Percentiles rank a stretch among this genome's conserved stretches.
Conservation (phyloP, 2,888 invertebrate genomes). For the Chrysodeixis includens region DNA sequence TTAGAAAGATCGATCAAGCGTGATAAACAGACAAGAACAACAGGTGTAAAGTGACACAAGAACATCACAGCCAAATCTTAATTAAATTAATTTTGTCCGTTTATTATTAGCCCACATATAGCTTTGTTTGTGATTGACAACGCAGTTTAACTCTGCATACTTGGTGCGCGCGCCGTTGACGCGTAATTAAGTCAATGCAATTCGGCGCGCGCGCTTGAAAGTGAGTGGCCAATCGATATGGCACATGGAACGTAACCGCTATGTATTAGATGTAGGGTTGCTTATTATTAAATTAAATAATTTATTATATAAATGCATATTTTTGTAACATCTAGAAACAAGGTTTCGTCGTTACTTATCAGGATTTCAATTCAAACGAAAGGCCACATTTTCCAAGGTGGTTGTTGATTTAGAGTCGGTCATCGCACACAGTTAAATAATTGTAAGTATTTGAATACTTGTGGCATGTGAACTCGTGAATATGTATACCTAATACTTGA, state of each 20-base stretch:
- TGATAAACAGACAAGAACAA: neutral
- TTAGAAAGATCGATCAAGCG: too few species aligned
- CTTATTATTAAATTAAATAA: neutral
- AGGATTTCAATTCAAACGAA: too few species aligned
- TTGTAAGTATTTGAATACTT: too few species aligned
- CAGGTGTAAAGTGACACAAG: neutral
- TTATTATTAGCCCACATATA: constrained; percentile 29
- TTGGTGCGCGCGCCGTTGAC: constrained; percentile 54
- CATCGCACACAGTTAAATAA: too few species aligned
- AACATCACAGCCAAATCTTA: neutral
- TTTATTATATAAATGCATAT: too few species aligned
- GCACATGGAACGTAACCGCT: constrained; percentile 73
- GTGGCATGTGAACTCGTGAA: too few species aligned
- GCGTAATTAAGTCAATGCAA: constrained; percentile 77
- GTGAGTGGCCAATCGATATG: constrained; percentile 82
- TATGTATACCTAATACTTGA: too few species aligned
- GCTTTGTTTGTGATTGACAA: constrained; percentile 36
- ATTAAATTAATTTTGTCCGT: constrained; percentile 19
- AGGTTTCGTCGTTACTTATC: too few species aligned
- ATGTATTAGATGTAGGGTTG: constrained; percentile 59
- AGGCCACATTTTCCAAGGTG: too few species aligned
- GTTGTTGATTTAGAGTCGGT: too few species aligned
- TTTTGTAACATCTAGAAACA: too few species aligned
- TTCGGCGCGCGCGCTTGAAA: constrained; percentile 79
- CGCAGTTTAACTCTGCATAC: constrained; percentile 50